Conservation (phyloP, 1,140 invertebrate genomes). For the Drosophila athabasca region DNA sequence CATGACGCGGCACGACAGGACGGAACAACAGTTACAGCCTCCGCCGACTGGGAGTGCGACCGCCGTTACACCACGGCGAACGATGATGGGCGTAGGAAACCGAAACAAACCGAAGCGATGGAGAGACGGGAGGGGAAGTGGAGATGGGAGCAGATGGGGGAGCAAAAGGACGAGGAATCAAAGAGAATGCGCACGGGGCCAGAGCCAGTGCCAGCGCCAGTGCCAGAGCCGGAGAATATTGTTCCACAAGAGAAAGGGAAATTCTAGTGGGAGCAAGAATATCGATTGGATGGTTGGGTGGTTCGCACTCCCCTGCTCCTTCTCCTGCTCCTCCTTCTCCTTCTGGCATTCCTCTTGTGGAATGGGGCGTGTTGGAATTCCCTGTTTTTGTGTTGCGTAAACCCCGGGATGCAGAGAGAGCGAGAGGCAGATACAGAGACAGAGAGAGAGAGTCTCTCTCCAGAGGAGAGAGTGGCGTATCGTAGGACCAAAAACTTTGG, state of each 20-base stretch:
- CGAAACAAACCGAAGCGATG: constrained; percentile 2
- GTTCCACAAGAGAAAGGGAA: constrained; percentile 47
- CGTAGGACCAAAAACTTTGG: constrained; percentile 42
- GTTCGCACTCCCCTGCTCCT: constrained; percentile 33
- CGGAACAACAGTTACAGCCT: neutral
- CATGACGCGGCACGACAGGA: constrained; percentile 5
- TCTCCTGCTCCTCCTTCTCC: constrained; percentile 22
- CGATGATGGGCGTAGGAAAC: constrained; percentile 1
- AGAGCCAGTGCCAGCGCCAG: constrained; percentile 29
- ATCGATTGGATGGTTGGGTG: constrained; percentile 25
- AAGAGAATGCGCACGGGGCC: constrained; percentile 1
- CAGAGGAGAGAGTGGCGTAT: neutral
- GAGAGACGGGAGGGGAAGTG: too few species aligned
- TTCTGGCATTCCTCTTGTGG: constrained; percentile 14
- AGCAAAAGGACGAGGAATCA: too few species aligned
- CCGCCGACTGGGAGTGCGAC: constrained; percentile 9
- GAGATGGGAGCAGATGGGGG: too few species aligned
- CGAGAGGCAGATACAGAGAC: too few species aligned
- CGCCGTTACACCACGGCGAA: constrained; percentile 14
- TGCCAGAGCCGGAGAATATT: constrained; percentile 42
- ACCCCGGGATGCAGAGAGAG: neutral
- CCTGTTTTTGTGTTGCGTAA: constrained; percentile 10
- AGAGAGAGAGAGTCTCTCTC: too few species aligned
- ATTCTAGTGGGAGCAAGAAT: constrained; percentile 30
- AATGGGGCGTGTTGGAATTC: constrained; percentile 55